These are phyloP conservation scores for Scaptomyza tumidula DNA, from an alignment of 2,888 invertebrate genomes.

Conservation along the genomic window DNA sequence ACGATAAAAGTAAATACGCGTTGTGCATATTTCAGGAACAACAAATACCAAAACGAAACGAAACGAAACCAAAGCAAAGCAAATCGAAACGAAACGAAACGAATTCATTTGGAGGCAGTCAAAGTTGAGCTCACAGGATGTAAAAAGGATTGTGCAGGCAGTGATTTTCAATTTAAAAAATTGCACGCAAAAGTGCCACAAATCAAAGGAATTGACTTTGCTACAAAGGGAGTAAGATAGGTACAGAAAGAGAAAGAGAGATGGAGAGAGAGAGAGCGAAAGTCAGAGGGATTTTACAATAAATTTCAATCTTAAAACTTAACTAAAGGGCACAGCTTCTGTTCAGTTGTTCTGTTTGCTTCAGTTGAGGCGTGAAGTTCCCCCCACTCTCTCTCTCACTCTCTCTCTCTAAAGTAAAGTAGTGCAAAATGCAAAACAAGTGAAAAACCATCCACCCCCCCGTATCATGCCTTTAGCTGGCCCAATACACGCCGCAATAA, in stretches of 20 bases:
- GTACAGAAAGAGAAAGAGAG: background rate
- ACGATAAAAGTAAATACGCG: conserved; percentile 79
- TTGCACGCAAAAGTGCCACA: conserved; percentile 81
- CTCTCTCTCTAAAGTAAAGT: conserved; percentile 51
- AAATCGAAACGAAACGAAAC: conserved; percentile 50
- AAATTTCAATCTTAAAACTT: conserved; percentile 80
- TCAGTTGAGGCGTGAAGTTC: conserved; percentile 50
- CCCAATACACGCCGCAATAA: conserved; percentile 75
- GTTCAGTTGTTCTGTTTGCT: conserved; percentile 32
- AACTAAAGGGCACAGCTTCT: conserved; percentile 73
- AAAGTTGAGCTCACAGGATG: conserved; percentile 59
- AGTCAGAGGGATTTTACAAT: conserved; percentile 50
- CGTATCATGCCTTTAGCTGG: background rate
- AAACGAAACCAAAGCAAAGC: conserved; percentile 30
- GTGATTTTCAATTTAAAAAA: conserved; percentile 80
- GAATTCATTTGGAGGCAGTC: conserved; percentile 67
- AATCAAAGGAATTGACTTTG: conserved; percentile 81
- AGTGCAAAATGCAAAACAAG: conserved; percentile 72
- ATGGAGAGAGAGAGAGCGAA: conserved; percentile 7
- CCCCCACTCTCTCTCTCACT: background rate
- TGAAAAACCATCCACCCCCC: conserved; percentile 17
- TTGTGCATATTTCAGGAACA: conserved; percentile 64
- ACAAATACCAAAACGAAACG: conserved; percentile 16
- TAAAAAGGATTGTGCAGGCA: conserved; percentile 74
- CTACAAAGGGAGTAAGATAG: conserved; percentile 1